Evolutionary conservation across 2,113 vertebrate species (phyloP), one percentile per base, ranked within the genome.

Genomic region (Gymnarchus niloticus): DNA sequence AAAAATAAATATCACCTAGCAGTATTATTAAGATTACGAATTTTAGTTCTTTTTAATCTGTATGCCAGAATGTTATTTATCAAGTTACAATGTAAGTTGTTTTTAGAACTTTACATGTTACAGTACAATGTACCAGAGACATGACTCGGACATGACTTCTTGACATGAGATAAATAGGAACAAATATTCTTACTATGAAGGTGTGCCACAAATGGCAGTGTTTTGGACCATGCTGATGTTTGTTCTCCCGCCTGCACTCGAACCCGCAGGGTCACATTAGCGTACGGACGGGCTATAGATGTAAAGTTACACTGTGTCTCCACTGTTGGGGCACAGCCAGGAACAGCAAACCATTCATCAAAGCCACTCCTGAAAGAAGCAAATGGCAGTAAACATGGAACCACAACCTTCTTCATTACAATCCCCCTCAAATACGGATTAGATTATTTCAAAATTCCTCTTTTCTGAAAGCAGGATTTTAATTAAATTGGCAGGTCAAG

Each of bases 221-320:
- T 56, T 52, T 57, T 9, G 41, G 28, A 28, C 84, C 84, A 85
- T 6, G 73, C 33, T 2, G 73, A 78, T 2, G 52, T 80, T 23
- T 59, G 73, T 8, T 78, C 48, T 12, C 52, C 69, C 6, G 28
- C 52, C 12, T 48, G 52, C 1, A 52, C 73, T 28, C 37, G 84
- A 23, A 85, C 84, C 33, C 84, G 69, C 52, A 85, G 73, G 49
- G 73, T 85, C 23, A 78, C 52, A 12, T 85, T 78, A 33, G 41
- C 7, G 25, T 65, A 52, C 1, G 59, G n/a, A 7, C 6, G 52
- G 54, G 6, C 51, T 5, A 3, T 4, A 28, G 33, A n/a, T 19
- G 52, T 23, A 1, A 85, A 54, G 41, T 56, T 48, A 10, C 84
- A 85, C 0, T 9, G 12, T 3, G 28, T 80, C 3, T 10, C 37